Evolutionary conservation across 2,797 vertebrate genomes (phyloP), one percentile per base, ranked within the genome.

Genomic region (Malurus leucopterus): DNA sequence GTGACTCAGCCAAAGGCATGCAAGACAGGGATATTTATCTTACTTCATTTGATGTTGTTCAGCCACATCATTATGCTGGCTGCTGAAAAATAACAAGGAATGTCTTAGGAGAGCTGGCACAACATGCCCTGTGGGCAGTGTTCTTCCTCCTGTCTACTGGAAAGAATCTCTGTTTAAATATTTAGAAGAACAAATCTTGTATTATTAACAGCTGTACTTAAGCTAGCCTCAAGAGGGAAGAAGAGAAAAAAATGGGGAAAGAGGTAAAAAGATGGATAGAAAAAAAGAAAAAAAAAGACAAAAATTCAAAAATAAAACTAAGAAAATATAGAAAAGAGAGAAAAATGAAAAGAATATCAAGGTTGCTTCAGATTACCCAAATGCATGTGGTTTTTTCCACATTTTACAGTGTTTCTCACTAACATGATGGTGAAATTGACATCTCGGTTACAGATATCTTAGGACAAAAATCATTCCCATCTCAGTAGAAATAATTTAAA

Each of bases 11-110:
- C 84, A 78, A 58, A 95, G 69, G 49, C 11, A 6, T 92, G 81
- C 23, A 36, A 69, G 80, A 69, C 49, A 73, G 34, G 58, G 81
- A 79, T 82, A 91, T 93, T 91, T 84, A 57, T 81, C 86, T 84
- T 71, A 67, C 88, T 97, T 94, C 85, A 92, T 94, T 91, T 96
- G 94, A 81, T 92, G 83, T 92, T 95, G 80, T 95, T 95, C 88
- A 93, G 93, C 74, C 80, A 88, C 87, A 91, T 72, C 67, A 89
- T 93, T 85, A 84, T 94, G 81, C 85, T 92, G 92, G 89, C 94
- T 91, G 80, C 65, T 47, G 85, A 65, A 78, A 81, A 91, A 90
- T 90, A 83, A 74, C 75, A 61, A 84, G 82, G 68, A 96, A 96
- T 24, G 34, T 71, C 94, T 94, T 94, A 88, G 83, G 81, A 88